Evolutionary conservation across 2,797 vertebrate genomes (phyloP).

Genomic region (Siniperca obscura): DNA sequence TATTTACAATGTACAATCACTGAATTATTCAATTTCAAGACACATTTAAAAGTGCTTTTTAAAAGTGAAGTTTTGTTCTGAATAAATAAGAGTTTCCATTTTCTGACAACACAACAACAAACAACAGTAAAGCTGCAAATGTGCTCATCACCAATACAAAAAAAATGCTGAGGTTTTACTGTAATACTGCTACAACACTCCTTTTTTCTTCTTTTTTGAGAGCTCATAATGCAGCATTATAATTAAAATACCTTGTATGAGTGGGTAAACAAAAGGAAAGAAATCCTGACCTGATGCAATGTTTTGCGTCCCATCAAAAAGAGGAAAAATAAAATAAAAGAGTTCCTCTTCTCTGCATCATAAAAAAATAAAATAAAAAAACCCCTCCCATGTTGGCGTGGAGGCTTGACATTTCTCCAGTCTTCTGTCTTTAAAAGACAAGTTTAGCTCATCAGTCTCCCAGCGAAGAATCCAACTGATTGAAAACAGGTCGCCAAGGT

Average conservation of each 20-base stretch:
- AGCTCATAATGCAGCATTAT: slow-evolving; percentile 55
- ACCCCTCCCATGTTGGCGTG: slow-evolving; percentile 29
- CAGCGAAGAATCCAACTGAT: slow-evolving; percentile 52
- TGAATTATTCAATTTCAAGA: slow-evolving; percentile 72
- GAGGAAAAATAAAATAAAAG: slow-evolving; percentile 45
- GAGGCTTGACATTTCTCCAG: slow-evolving; percentile 38
- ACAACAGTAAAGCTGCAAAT: slow-evolving; percentile 71
- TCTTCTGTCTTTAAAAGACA: slow-evolving; percentile 44
- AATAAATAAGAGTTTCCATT: slow-evolving; percentile 82
- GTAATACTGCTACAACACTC: slow-evolving; percentile 60
- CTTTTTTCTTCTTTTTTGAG: slow-evolving; percentile 34
- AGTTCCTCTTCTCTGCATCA: slow-evolving; percentile 50
- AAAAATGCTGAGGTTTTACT: slow-evolving; percentile 67
- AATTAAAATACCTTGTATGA: slow-evolving; percentile 57
- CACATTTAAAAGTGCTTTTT: slow-evolving; percentile 82
- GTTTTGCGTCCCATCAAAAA: slow-evolving; percentile 59
- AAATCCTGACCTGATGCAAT: slow-evolving; percentile 65
- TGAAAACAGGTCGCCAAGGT: slow-evolving; percentile 40
- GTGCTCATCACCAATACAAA: slow-evolving; percentile 64
- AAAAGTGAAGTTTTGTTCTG: slow-evolving; percentile 70
- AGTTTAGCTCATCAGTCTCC: slow-evolving; percentile 57
- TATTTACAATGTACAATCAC: slow-evolving; percentile 82
- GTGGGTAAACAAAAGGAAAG: slow-evolving; percentile 50
- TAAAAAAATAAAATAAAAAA: slow-evolving; percentile 22
- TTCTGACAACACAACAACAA: slow-evolving; percentile 75